Evolutionary conservation across 2,888 invertebrate genomes (phyloP).

Genomic region (Apotomis turbidana): DNA sequence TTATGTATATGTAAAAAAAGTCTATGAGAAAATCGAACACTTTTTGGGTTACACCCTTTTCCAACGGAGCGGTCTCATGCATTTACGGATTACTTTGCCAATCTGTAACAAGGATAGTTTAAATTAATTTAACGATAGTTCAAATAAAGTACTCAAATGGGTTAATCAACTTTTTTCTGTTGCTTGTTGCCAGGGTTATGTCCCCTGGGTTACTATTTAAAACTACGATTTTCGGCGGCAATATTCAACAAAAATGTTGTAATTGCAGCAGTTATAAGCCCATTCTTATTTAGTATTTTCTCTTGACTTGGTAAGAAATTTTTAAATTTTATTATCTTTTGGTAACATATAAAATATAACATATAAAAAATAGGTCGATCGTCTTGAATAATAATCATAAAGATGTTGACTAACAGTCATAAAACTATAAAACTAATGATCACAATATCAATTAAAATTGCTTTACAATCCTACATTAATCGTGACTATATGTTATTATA

Average conservation of each 20-base stretch:
- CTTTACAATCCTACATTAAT: background rate
- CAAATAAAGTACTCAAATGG: background rate
- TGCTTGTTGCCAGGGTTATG: too few species aligned
- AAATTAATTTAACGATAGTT: slow-evolving; percentile 9
- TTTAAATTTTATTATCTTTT: too few species aligned
- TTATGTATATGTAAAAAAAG: slow-evolving; percentile 69
- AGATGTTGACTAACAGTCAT: background rate
- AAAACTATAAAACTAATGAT: background rate
- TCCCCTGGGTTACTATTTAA: too few species aligned
- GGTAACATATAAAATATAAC: too few species aligned
- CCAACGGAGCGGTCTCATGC: slow-evolving; percentile 51
- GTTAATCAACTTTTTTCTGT: too few species aligned
- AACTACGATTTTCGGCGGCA: too few species aligned
- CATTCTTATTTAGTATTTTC: too few species aligned
- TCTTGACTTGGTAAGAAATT: too few species aligned
- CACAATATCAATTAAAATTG: background rate
- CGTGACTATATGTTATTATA: slow-evolving; percentile 1
- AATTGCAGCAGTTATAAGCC: too few species aligned
- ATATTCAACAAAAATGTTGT: too few species aligned
- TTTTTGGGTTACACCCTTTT: slow-evolving; percentile 54
- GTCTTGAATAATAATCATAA: background rate
- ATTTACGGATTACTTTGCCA: slow-evolving; percentile 53
- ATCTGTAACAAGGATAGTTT: slow-evolving; percentile 50
- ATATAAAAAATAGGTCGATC: too few species aligned
- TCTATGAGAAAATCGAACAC: slow-evolving; percentile 64